These are phyloP conservation scores for Antennarius maculatus DNA, from an alignment of 2,797 vertebrate genomes.

Conservation along the genomic window DNA sequence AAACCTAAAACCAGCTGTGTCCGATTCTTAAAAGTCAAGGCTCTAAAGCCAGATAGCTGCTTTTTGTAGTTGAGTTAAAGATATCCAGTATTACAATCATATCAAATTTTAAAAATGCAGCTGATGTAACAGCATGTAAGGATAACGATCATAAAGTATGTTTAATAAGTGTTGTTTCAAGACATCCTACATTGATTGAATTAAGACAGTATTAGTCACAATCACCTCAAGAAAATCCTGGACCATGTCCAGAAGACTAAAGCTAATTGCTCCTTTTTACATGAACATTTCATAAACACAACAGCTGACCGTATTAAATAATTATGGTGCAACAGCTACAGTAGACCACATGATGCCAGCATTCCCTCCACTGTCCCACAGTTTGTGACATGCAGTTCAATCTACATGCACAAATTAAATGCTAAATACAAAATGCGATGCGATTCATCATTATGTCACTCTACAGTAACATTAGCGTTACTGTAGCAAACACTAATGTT, in stretches of 20 bases:
- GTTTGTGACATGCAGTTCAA: background rate
- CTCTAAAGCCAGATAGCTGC: too few relatives aligned
- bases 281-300: background rate
- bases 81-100: too few relatives aligned
- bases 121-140: background rate
- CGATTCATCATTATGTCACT: rapidly evolving
- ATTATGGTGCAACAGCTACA: constrained; percentile 22
- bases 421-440: background rate
- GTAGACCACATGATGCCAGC: constrained; percentile 58
- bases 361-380: constrained; percentile 33
- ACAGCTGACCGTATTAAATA: background rate
- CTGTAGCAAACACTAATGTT: too few relatives aligned
- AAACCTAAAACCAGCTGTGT: too few relatives aligned
- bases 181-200: too few relatives aligned
- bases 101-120: too few relatives aligned
- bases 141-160: background rate
- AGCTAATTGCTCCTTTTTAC: background rate
- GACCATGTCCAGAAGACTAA: background rate
- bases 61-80: too few relatives aligned
- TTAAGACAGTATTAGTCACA: too few relatives aligned
- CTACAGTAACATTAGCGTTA: too few relatives aligned
- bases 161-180: background rate
- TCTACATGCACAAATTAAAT: background rate
- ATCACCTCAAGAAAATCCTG: too few relatives aligned
- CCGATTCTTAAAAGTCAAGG: too few relatives aligned